Conservation (phyloP, 37 sponge, comb jelly and placozoan genomes). For the Agelas oroides region DNA sequence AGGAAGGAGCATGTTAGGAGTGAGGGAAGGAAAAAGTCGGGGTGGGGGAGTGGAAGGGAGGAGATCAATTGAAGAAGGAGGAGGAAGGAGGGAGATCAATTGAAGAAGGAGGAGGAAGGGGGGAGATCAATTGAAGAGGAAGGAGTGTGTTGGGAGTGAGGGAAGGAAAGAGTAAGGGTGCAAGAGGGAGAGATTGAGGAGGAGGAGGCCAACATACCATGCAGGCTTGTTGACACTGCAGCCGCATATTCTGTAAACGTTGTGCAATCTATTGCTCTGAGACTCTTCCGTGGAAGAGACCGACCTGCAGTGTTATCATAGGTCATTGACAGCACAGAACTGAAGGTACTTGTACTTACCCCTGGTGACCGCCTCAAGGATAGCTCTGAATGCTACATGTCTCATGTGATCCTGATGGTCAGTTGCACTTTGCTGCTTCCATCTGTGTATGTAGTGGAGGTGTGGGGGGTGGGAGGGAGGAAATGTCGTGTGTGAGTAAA, state of each 20-base stretch:
- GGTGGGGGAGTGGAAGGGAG: too few relatives aligned
- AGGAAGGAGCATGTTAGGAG: neutral
- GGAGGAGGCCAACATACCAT: slow-evolving; percentile 5
- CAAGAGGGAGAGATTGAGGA: too few relatives aligned
- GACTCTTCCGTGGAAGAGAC: neutral
- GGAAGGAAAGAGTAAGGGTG: neutral
- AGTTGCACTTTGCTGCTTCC: slow-evolving; percentile 40
- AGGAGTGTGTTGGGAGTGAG: too few relatives aligned
- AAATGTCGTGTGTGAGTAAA: too few relatives aligned
- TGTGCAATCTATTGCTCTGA: slow-evolving; percentile 2
- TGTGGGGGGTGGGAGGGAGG: neutral
- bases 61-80: too few relatives aligned
- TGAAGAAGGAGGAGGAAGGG: too few relatives aligned
- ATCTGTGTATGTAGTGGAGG: slow-evolving; percentile 34
- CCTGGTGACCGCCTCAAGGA: slow-evolving; percentile 45
- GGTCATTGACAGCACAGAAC: too few relatives aligned
- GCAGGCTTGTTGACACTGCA: slow-evolving; percentile 4
- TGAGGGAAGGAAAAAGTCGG: too few relatives aligned
- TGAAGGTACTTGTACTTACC: too few relatives aligned
- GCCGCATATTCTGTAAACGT: slow-evolving; percentile 32
- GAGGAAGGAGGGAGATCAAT: too few relatives aligned
- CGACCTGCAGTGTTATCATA: neutral
- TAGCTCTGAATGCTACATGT: slow-evolving; percentile 64
- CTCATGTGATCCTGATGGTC: slow-evolving; percentile 54
- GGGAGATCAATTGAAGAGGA: too few relatives aligned